A percentile compares a stretch with the other conserved stretches of the same genome.
phyloP scores from a whole-genome alignment of 2,797 vertebrate genomes.

The Eulemur rubriventer region DNA sequence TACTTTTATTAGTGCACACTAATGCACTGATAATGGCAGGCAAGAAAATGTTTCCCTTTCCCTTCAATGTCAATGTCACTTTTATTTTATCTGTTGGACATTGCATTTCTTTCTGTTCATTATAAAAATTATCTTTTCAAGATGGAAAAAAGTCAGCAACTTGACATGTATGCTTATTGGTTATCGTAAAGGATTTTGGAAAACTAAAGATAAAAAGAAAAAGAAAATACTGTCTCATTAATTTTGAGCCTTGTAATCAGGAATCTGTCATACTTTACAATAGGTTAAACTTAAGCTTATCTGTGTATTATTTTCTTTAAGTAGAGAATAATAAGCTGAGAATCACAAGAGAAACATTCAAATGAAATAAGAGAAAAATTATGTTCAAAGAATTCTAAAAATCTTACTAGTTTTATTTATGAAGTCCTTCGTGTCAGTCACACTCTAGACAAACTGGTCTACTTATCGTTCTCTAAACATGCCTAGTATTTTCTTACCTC shows the following conservation, averaged over 20 bases:
- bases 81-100: background rate
- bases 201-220: constrained; percentile 13
- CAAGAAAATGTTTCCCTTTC: background rate
- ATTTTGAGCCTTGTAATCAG: background rate
- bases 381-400: constrained; percentile 27
- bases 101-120: background rate
- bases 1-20: background rate
- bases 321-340: background rate
- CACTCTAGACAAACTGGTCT: background rate
- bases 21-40: background rate
- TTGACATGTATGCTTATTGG: background rate
- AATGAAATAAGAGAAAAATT: background rate
- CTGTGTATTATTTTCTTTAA: background rate
- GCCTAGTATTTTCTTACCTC: background rate
- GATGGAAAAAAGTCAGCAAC: background rate
- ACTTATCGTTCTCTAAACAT: background rate
- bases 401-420: background rate
- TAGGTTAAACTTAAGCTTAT: background rate
- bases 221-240: constrained; percentile 7
- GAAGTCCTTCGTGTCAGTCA: background rate
- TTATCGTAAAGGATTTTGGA: background rate
- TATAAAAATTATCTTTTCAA: constrained; percentile 8
- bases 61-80: background rate
- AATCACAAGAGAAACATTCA: constrained; percentile 11
- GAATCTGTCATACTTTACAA: background rate